phyloP scores from a whole-genome alignment of 2,113 vertebrate species.

The Rhea americana region DNA sequence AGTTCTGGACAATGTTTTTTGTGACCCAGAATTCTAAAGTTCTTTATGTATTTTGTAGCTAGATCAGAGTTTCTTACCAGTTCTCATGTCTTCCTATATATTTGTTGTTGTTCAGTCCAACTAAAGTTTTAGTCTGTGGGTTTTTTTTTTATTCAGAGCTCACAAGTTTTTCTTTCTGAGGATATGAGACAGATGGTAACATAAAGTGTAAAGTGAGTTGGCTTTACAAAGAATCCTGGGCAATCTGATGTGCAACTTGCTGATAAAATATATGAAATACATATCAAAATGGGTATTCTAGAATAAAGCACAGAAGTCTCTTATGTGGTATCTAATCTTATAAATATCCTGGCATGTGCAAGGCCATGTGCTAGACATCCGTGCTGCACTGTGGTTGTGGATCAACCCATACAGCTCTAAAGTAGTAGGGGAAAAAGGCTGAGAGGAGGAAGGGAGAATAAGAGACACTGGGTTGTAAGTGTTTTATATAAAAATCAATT shows the following conservation, averaged over 20 bases:
- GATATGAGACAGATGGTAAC: conserved; percentile 58
- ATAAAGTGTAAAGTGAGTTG: conserved; percentile 51
- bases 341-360: neutral
- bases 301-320: neutral
- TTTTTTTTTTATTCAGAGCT: conserved; percentile 2
- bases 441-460: neutral
- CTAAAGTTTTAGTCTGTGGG: conserved; percentile 30
- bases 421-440: neutral
- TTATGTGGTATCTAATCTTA: neutral
- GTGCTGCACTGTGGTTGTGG: neutral
- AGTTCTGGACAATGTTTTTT: neutral
- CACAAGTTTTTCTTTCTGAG: conserved; percentile 40
- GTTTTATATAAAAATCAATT: neutral
- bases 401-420: neutral
- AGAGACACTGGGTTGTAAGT: neutral
- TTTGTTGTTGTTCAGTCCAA: conserved; percentile 32
- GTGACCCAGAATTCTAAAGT: conserved; percentile 19
- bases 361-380: rapidly evolving
- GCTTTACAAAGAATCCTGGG: conserved; percentile 17
- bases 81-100: conserved; percentile 5
- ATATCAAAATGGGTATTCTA: neutral
- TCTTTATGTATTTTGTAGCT: conserved; percentile 21
- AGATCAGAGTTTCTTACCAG: conserved; percentile 14
- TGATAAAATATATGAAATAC: neutral
- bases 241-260: conserved; percentile 48